Evolutionary conservation across 2,888 invertebrate species (phyloP), one percentile per base, ranked within the genome.

Genomic region (Pristionchus fissidentatus): DNA sequence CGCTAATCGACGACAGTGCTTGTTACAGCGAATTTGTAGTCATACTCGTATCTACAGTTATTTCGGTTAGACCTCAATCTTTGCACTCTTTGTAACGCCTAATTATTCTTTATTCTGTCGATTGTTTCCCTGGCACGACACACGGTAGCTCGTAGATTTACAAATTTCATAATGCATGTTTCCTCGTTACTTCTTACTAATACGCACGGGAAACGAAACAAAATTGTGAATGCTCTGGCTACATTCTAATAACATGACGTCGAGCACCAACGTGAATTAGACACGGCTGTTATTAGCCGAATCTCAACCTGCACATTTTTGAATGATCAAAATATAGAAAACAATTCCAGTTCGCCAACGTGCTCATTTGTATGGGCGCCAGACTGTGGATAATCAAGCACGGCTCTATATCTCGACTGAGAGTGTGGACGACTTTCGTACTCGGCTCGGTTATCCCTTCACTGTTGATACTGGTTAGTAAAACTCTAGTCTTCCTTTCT

Each of bases 281-380:
- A n/a, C n/a, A n/a, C n/a, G n/a, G n/a, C n/a, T n/a, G n/a, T n/a
- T n/a, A n/a, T n/a, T n/a, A n/a, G n/a, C n/a, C n/a, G n/a, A n/a
- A n/a, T n/a, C n/a, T n/a, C n/a, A n/a, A n/a, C n/a, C n/a, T n/a
- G n/a, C n/a, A n/a, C n/a, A n/a, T n/a, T n/a, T n/a, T n/a, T n/a
- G n/a, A n/a, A n/a, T n/a, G n/a, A n/a, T n/a, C n/a, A n/a, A n/a
- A n/a, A n/a, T n/a, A n/a, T n/a, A n/a, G n/a, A n/a, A n/a, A n/a
- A n/a, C n/a, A n/a, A n/a, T n/a, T n/a, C n/a, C 26, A 70, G 70
- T 70, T 70, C n/a, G 70, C 43, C 15, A 70, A 70, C 41, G 70
- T 70, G 0, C n/a, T 70, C 8, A 70, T 70, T 0, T 70, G 70
- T 15, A 70, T 70, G 70, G 70, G 70, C 1, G 70, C 70, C 1